Evolutionary conservation across 2,113 vertebrate species (phyloP).

Genomic region (Chionomys nivalis): DNA sequence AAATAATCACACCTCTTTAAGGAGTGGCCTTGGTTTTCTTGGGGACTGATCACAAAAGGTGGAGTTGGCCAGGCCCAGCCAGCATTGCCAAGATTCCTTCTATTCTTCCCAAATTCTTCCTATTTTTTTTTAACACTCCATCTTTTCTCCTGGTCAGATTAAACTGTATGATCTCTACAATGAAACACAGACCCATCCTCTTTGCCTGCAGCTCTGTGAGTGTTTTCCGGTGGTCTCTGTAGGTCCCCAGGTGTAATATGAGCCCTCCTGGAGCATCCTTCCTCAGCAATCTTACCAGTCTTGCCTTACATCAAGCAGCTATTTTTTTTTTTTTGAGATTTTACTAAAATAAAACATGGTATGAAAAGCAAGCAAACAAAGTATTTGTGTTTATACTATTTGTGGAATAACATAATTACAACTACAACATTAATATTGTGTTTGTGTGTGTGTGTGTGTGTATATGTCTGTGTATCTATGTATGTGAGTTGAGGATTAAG

Average conservation of each 20-base stretch:
- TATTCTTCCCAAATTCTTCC: constrained; percentile 69
- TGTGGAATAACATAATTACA: background rate
- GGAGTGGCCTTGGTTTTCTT: background rate
- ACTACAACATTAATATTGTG: background rate
- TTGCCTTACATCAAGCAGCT: background rate
- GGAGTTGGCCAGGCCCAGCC: constrained; percentile 18
- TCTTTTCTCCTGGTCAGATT: constrained; percentile 50
- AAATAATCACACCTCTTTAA: background rate
- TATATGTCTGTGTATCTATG: background rate
- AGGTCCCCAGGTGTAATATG: background rate
- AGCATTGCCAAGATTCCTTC: constrained; percentile 64
- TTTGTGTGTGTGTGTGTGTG: background rate
- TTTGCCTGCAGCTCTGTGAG: background rate
- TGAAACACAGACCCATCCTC: background rate
- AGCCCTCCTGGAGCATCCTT: background rate
- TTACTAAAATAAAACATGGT: background rate
- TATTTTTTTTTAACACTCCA: constrained; percentile 50
- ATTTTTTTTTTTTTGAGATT: background rate
- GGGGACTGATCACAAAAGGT: background rate
- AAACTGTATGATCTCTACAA: constrained; percentile 35
- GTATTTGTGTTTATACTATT: background rate
- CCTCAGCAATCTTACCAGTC: background rate
- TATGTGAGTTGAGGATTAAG: background rate
- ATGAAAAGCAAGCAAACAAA: background rate
- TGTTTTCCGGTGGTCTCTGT: background rate